Percentiles rank a stretch among this genome's conserved stretches.
phyloP scores from a whole-genome alignment of 2,113 vertebrate species.

The Dromaius novaehollandiae region DNA sequence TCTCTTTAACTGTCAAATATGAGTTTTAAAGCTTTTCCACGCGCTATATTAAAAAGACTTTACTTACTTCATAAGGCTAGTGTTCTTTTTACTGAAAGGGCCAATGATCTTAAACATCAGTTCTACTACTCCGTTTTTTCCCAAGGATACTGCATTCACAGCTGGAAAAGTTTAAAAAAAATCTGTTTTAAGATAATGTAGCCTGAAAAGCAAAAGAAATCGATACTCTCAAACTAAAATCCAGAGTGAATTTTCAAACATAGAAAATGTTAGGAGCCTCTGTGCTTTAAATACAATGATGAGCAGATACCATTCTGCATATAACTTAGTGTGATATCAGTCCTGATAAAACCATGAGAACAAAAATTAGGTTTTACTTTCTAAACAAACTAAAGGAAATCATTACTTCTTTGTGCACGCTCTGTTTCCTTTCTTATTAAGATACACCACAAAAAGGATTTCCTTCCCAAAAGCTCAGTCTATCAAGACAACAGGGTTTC shows the following conservation, averaged over 20 bases:
- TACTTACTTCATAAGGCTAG: constrained; percentile 92
- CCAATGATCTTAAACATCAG: constrained; percentile 92
- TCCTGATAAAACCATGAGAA: not conserved
- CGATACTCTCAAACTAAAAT: not conserved
- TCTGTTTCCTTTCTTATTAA: not conserved
- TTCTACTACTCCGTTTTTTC: constrained; percentile 93
- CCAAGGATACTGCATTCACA: constrained; percentile 94
- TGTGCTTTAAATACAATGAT: not conserved
- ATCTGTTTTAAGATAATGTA: not conserved
- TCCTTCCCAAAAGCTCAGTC: not conserved
- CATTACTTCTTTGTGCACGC: not conserved
- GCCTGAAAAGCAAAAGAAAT: not conserved
- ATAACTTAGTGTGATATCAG: not conserved
- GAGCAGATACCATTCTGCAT: not conserved
- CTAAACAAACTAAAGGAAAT: not conserved
- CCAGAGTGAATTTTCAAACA: not conserved
- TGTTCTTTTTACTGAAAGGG: constrained; percentile 95
- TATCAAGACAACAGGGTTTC: not conserved
- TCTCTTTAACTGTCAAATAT: not conserved
- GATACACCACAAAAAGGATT: not conserved
- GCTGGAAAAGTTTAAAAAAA: constrained; percentile 73
- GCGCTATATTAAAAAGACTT: not conserved
- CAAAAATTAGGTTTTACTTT: not conserved
- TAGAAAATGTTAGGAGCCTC: not conserved
- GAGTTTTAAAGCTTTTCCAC: not conserved